Base-by-base conservation (phyloP, 2,888 invertebrate species). In the Clitarchus hookeri region DNA sequence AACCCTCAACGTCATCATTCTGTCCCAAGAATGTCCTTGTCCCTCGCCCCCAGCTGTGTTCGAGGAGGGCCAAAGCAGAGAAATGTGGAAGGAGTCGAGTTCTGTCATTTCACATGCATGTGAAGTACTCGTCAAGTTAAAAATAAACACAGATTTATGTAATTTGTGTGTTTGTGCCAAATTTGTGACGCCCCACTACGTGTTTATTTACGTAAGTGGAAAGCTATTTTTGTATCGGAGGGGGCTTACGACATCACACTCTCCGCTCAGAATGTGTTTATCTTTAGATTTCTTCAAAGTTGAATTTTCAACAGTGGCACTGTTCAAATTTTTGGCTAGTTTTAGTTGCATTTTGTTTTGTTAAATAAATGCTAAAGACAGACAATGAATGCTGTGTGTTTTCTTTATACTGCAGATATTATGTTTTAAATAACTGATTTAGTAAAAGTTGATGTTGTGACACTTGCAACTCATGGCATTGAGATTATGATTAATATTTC, bases 151-250 rank as follows among this genome's bases (percentile, higher is more conserved):
- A 65, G 65, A 65, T 65, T n/a, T 65, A 65, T 65, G 65, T 23
- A 65, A 65, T 65, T 65, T 65, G 65, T 65, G 65, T 65, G 65
- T 65, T 65, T 65, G 65, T 65, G 65, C 65, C 65, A 65, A 65
- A 65, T 65, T 65, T 65, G 65, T 65, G 65, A 65, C n/a, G 65
- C 13, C 23, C 65, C 65, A 65, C 65, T 65, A 65, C 6, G 65
- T 65, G 65, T 65, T 65, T 65, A 65, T 65, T 65, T 65, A 65
- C 65, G 65, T 65, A 65, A 65, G 65, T 19, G 65, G 53, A 65
- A n/a, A 65, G 19, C 65, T 65, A 65, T 65, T 65, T 65, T 65
- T 19, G 65, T 65, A 65, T 65, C 65, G n/a, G 23, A 19, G 65
- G 65, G 65, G 65, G 65, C 65, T 65, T 65, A 65, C 65, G n/a